These are phyloP conservation scores for Aphelinus certus DNA, from an alignment of 1,140 invertebrate genomes.

Conservation along the genomic window DNA sequence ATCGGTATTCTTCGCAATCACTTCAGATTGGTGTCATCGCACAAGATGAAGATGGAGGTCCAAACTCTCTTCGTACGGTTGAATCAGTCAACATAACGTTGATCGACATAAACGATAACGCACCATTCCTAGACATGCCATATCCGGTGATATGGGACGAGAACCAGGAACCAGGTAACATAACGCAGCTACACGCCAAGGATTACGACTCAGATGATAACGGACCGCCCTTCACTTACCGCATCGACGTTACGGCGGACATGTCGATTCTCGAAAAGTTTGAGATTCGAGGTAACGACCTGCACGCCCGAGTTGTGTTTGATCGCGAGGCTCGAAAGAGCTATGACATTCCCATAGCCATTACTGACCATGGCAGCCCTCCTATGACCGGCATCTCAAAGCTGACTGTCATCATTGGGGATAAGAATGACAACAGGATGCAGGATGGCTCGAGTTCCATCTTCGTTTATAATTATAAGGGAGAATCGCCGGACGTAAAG, in stretches of 20 bases:
- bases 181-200: slow-evolving; percentile 77
- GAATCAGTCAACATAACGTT: slow-evolving; percentile 80
- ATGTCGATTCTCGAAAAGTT: slow-evolving; percentile 79
- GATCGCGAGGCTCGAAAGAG: slow-evolving; percentile 90
- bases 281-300: slow-evolving; percentile 68
- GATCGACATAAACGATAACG: slow-evolving; percentile 90
- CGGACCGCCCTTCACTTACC: slow-evolving; percentile 82
- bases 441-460: slow-evolving; percentile 83
- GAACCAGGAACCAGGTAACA: slow-evolving; percentile 75
- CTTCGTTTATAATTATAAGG: slow-evolving; percentile 91
- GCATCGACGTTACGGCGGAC: slow-evolving; percentile 75
- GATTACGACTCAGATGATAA: slow-evolving; percentile 83
- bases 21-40: slow-evolving; percentile 83
- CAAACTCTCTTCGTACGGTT: slow-evolving; percentile 69
- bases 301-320: slow-evolving; percentile 77
- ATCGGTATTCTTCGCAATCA: too few species aligned
- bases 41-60: slow-evolving; percentile 78
- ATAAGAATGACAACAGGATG: slow-evolving; percentile 91
- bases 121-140: slow-evolving; percentile 82
- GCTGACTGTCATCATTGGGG: slow-evolving; percentile 87
- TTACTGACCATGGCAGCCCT: slow-evolving; percentile 82
- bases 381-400: slow-evolving; percentile 78
- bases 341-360: slow-evolving; percentile 87
- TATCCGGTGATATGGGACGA: slow-evolving; percentile 85
- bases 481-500: slow-evolving; percentile 76